A percentile compares a stretch with the other conserved stretches of the same genome.
phyloP scores from a whole-genome alignment of 2,888 invertebrate genomes.

The Ennomos fuscantarius region DNA sequence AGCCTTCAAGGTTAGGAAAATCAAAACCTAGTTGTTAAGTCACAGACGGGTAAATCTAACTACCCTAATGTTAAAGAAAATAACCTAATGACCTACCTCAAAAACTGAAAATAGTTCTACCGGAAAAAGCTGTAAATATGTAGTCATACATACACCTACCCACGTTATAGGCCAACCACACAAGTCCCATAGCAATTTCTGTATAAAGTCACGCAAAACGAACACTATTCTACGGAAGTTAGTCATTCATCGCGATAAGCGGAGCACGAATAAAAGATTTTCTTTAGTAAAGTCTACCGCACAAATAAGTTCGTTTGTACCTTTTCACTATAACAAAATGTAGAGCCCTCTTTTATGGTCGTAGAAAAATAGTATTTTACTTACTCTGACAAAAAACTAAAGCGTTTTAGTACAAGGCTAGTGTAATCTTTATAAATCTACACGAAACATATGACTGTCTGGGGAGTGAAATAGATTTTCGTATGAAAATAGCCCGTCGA shows the following conservation, averaged over 20 bases:
- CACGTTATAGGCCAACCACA: constrained; percentile 23
- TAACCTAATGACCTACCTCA: constrained; percentile 15
- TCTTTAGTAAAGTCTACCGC: constrained; percentile 26
- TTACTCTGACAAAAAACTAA: constrained; percentile 4
- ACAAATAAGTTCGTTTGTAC: constrained; percentile 21
- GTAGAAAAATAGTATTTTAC: not conserved
- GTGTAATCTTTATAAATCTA: constrained; percentile 28
- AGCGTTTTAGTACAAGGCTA: constrained; percentile 2
- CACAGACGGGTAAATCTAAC: no score
- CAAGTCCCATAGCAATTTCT: constrained; percentile 41
- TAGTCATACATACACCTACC: constrained; percentile 10
- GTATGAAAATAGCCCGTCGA: constrained; percentile 22
- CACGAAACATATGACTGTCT: constrained; percentile 24
- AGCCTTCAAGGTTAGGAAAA: no score
- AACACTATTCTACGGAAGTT: constrained; percentile 46
- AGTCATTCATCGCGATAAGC: constrained; percentile 50
- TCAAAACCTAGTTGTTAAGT: no score
- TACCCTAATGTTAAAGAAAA: not conserved
- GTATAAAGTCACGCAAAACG: constrained; percentile 51
- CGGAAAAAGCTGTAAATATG: constrained; percentile 26
- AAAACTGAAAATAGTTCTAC: constrained; percentile 23
- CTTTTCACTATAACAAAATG: constrained; percentile 22
- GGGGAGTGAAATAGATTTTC: constrained; percentile 25
- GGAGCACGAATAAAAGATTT: constrained; percentile 42
- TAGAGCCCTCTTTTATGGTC: no score